Conservation (phyloP, 2,113 vertebrate genomes). For the Sigmodon hispidus region DNA sequence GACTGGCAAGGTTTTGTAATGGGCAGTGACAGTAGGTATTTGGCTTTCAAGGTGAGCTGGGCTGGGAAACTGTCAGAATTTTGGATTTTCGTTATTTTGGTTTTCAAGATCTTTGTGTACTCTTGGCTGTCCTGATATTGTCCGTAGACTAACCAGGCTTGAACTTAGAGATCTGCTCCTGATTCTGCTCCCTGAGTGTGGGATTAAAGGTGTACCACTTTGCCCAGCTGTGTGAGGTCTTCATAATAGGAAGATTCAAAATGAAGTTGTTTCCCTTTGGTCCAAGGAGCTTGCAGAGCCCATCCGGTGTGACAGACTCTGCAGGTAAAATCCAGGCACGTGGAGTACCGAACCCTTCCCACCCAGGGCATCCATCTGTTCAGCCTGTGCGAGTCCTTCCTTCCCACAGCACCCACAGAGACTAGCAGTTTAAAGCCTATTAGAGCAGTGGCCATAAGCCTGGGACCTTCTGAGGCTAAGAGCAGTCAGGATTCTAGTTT, state of each 20-base stretch:
- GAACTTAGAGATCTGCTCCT: not conserved
- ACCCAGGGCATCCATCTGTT: not conserved
- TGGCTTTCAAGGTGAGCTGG: too few species aligned
- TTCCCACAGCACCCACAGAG: fast-evolving
- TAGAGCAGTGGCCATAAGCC: not conserved
- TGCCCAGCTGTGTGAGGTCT: not conserved
- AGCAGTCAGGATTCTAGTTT: not conserved
- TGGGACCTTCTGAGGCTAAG: not conserved
- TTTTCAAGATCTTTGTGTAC: not conserved
- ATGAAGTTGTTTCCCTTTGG: not conserved
- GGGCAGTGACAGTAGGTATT: not conserved
- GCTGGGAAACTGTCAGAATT: not conserved
- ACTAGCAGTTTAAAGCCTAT: not conserved
- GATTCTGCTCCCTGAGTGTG: not conserved
- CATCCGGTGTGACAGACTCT: too few species aligned
- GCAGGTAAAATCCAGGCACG: not conserved
- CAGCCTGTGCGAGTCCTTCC: too few species aligned
- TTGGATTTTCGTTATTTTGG: not conserved
- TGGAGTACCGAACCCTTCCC: not conserved
- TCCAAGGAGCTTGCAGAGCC: not conserved
- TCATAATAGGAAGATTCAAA: not conserved
- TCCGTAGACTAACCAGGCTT: not conserved
- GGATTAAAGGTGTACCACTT: not conserved
- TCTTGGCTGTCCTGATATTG: not conserved
- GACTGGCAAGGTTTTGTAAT: not conserved